Conservation (phyloP, 2,797 vertebrate genomes). For the Neosilurus mollespiculum region DNA sequence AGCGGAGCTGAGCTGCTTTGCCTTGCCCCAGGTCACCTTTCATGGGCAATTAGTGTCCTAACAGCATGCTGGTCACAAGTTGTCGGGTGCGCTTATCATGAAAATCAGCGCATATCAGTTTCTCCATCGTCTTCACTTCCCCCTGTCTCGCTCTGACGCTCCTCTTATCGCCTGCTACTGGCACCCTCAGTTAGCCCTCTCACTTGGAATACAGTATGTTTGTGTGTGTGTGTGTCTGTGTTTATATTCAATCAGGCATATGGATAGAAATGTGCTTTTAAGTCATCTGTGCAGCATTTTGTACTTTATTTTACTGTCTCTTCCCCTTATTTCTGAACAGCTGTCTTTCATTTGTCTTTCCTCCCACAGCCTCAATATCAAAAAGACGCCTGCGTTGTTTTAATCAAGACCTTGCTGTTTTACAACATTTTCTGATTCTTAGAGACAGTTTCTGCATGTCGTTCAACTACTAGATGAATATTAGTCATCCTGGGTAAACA, state of each 20-base stretch:
- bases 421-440: conserved; percentile 1
- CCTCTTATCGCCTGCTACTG: conserved; percentile 52
- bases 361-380: conserved; percentile 3
- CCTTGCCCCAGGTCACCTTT: conserved; percentile 96
- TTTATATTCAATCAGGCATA: conserved; percentile 23
- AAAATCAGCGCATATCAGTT: conserved; percentile 82
- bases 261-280: conserved; percentile 31
- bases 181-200: conserved; percentile 24
- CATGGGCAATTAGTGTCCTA: conserved; percentile 99
- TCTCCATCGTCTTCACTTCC: conserved; percentile 63
- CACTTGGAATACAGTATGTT: conserved; percentile 17
- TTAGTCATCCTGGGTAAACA: conserved; percentile 8
- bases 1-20: conserved; percentile 91
- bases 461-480: conserved; percentile 17
- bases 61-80: conserved; percentile 89
- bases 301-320: background rate
- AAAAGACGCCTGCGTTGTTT: background rate
- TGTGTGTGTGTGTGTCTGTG: background rate
- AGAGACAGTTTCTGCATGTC: background rate
- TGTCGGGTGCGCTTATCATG: conserved; percentile 94
- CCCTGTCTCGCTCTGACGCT: conserved; percentile 43
- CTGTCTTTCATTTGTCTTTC: conserved; percentile 19
- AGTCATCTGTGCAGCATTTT: conserved; percentile 17
- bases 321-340: conserved; percentile 18
- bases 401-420: conserved; percentile 4